Percentiles rank a stretch among this genome's conserved stretches.
Conservation (phyloP, 1,140 invertebrate species). For the Calephelis nemesis region DNA sequence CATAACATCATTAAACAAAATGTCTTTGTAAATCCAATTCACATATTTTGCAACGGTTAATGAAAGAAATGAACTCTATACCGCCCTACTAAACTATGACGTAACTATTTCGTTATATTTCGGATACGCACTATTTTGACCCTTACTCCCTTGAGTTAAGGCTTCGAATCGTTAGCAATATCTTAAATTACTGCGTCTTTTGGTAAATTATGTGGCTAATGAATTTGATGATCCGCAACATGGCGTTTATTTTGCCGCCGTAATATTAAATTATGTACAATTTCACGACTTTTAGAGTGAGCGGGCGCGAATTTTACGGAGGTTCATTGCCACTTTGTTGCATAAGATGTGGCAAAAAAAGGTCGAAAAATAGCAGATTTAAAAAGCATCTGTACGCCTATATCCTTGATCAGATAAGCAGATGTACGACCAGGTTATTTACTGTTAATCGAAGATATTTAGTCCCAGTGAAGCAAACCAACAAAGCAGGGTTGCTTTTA, state of each 20-base stretch:
- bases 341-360: constrained; percentile 1
- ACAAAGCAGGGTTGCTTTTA: too few relatives aligned
- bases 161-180: neutral
- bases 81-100: constrained; percentile 15
- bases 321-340: constrained; percentile 9
- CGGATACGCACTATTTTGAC: constrained; percentile 20
- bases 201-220: constrained; percentile 32
- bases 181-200: constrained; percentile 22
- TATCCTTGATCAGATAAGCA: too few relatives aligned
- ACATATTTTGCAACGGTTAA: constrained; percentile 15
- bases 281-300: constrained; percentile 12
- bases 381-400: too few relatives aligned
- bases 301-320: constrained; percentile 1
- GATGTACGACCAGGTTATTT: too few relatives aligned
- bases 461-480: too few relatives aligned
- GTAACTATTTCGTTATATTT: constrained; percentile 19
- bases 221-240: constrained; percentile 24
- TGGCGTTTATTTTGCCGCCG: constrained; percentile 5
- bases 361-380: neutral
- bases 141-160: constrained; percentile 16
- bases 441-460: too few relatives aligned
- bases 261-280: constrained; percentile 16
- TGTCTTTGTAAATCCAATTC: constrained; percentile 5
- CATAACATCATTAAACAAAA: neutral
- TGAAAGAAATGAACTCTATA: constrained; percentile 19